Evolutionary conservation across 2,888 invertebrate species (phyloP), one percentile per base, ranked within the genome.

Genomic region (Sericinus montela): DNA sequence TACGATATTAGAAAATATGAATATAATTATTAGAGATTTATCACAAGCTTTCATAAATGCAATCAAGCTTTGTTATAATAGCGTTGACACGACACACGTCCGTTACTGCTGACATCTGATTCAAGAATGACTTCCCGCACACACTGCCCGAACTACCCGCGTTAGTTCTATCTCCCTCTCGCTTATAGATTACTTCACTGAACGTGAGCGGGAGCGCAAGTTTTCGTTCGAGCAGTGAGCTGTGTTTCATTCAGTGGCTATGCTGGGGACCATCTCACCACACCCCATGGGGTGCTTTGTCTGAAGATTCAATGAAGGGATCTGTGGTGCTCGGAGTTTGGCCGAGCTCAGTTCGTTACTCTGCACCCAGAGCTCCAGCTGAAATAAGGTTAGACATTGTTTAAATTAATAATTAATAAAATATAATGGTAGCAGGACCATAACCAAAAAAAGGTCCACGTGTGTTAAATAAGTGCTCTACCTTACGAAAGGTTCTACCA

Each of bases 331-430:
- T 11, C 89, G 75, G 1, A 89, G 75, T 37, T 80, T 78, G 3
- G 88, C 89, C 0, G 89, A 89, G 43, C 86, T 89, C 5, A 89
- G 52, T 39, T 89, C 89, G 57, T 89, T 89, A 58, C 88, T 85
- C 56, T 89, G 87, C 35, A 89, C 88, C 89, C 89, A 89, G 0
- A 89, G 74, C 45, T 87, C 87, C 72, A 89, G 63, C 89, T 89
- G 75, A 7, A 81, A 82, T 36, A 0, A 39, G 23, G 11, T 19
- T 28, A 19, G 9, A 7, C 1, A 1, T 25, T 4, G 8, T 25
- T 25, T 36, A 15, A n/a, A 40, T 40, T n/a, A 14, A 42, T 30
- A 16, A n/a, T 19, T 19, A 19, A 19, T 19, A 19, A 19, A 19
- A 19, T 19, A 19, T 19, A 19, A 2, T 19, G n/a, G n/a, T n/a